Evolutionary conservation across 2,113 vertebrate species (phyloP).

Genomic region (Eudorcas thomsonii): DNA sequence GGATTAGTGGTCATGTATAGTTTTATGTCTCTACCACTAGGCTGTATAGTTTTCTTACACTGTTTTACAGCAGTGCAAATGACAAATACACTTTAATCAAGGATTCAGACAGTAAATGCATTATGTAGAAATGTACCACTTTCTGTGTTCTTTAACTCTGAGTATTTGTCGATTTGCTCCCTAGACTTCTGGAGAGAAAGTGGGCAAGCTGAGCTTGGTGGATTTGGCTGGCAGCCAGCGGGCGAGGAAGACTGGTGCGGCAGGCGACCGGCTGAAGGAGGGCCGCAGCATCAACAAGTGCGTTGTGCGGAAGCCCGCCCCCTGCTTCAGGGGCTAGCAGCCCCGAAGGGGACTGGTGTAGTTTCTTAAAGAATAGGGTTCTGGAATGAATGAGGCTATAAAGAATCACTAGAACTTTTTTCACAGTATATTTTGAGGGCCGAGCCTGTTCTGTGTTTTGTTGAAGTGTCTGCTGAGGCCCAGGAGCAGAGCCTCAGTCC

Average conservation of each 20-base stretch:
- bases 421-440: neutral
- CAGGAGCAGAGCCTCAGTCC: neutral
- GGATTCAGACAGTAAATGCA: neutral
- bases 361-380: neutral
- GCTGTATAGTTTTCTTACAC: neutral
- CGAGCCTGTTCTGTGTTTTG: neutral
- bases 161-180: neutral
- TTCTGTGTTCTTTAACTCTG: neutral
- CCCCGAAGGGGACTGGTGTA: neutral
- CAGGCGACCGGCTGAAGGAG: slow-evolving; percentile 92
- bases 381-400: neutral
- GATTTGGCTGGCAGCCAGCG: slow-evolving; percentile 94
- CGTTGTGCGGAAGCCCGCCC: neutral
- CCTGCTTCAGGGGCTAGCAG: neutral
- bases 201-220: slow-evolving; percentile 94
- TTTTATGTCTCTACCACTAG: neutral
- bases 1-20: neutral
- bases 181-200: slow-evolving; percentile 93
- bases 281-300: slow-evolving; percentile 97
- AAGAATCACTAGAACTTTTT: neutral
- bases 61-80: neutral
- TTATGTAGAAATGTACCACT: neutral
- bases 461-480: neutral
- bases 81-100: neutral
- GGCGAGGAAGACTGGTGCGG: slow-evolving; percentile 91